Evolutionary conservation across 2,888 invertebrate species (phyloP), one percentile per base, ranked within the genome.

Genomic region (Cerceris rybyensis): DNA sequence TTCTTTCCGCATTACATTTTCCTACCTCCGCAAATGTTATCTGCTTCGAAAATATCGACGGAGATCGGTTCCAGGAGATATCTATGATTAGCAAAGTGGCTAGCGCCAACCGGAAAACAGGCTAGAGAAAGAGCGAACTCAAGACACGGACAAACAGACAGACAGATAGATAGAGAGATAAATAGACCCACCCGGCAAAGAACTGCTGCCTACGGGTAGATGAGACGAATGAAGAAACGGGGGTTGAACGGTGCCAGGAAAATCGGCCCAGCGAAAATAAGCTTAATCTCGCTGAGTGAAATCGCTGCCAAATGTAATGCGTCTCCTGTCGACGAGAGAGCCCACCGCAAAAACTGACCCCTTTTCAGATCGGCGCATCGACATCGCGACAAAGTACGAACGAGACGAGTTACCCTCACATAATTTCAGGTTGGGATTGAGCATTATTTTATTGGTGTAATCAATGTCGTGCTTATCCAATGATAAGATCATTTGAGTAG

Each of bases 211-310:
- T 28, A 28, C 28, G 28, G n/a, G 39, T 17, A 57, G 17, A 64
- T 46, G 59, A 63, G 65, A 61, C 60, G 73, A 60, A 66, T 43
- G 63, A 76, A 43, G 70, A 70, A 72, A 65, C 60, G 9, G 49
- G 28, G 54, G 52, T n/a, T 43, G 14, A 50, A 17, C 70, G 49
- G 54, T 71, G 80, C 79, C 80, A 80, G 75, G 61, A 75, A 86
- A 83, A 85, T 84, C 86, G 84, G 83, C 85, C 81, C 84, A 86
- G 87, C 88, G 89, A 89, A 89, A 92, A 90, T 91, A 91, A 91
- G 91, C 91, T 92, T 91, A 92, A 91, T 92, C 88, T 89, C 88
- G 89, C 89, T 90, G 89, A 90, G 91, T 91, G 90, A 90, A 91
- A 90, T 91, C 88, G 88, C 89, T 92, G 92, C 92, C 91, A 92